phyloP scores from a whole-genome alignment of 2,888 invertebrate genomes.

The Agriopis aurantiaria region DNA sequence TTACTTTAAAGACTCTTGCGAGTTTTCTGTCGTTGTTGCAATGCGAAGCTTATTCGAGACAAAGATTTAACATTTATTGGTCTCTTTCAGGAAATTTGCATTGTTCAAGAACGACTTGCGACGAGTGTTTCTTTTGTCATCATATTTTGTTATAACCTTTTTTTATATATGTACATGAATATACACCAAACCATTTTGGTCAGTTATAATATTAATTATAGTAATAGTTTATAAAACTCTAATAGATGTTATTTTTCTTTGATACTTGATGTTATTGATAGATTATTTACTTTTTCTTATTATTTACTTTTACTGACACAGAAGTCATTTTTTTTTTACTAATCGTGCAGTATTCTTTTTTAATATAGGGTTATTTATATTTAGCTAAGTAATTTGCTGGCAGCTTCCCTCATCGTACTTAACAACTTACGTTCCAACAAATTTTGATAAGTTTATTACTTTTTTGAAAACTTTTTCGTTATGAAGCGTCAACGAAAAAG shows the following conservation, averaged over 20 bases:
- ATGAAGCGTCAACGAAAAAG: too few species aligned
- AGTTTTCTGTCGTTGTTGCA: conserved; percentile 3
- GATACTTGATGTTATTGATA: neutral
- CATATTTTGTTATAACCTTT: conserved; percentile 10
- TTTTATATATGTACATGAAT: conserved; percentile 1
- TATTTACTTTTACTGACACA: neutral
- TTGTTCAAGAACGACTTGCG: conserved; percentile 24
- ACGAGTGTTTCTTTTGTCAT: conserved; percentile 34
- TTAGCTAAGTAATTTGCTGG: too few species aligned
- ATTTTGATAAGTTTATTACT: too few species aligned
- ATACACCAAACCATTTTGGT: conserved; percentile 24
- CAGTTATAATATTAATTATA: conserved; percentile 27
- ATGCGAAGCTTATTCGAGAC: neutral
- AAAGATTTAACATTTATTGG: conserved; percentile 6
- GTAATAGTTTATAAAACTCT: conserved; percentile 1
- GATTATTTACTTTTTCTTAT: neutral
- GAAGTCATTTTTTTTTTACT: conserved; percentile 11
- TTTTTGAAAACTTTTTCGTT: too few species aligned
- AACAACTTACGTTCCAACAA: too few species aligned
- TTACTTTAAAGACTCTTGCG: conserved; percentile 18
- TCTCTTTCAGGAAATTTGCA: conserved; percentile 45
- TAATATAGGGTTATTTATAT: too few species aligned
- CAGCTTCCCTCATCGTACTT: too few species aligned
- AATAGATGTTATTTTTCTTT: conserved; percentile 22
- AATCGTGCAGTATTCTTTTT: neutral